Conservation (phyloP, 37 sponge, comb jelly and placozoan species). For the Spongilla lacustris region DNA sequence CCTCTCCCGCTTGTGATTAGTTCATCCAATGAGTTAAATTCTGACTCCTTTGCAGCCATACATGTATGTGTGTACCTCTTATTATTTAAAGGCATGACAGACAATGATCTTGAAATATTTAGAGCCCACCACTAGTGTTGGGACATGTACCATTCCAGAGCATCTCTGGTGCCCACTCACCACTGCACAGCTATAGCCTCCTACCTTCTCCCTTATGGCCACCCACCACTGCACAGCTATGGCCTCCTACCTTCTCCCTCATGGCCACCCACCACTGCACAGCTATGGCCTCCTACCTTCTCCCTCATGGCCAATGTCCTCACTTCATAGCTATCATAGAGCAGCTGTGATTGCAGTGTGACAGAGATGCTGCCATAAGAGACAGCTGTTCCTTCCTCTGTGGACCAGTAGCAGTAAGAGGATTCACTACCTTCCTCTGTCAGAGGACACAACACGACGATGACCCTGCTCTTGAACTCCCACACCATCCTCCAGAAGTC, state of each 20-base stretch:
- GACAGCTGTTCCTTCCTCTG: slow-evolving; percentile 31
- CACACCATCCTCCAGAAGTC: slow-evolving; percentile 74
- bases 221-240: slow-evolving; percentile 21
- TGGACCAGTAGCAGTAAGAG: slow-evolving; percentile 51
- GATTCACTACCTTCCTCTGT: slow-evolving; percentile 22
- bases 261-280: slow-evolving; percentile 17
- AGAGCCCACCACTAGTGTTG: no score
- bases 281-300: slow-evolving; percentile 1
- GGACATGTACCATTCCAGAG: no score
- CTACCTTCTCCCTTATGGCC: neutral
- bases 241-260: no score
- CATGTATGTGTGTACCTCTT: no score
- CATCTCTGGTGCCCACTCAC: no score
- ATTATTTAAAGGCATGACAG: no score
- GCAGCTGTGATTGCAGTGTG: slow-evolving; percentile 51
- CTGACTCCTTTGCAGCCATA: no score
- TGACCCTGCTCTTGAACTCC: slow-evolving; percentile 57
- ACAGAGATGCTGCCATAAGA: slow-evolving; percentile 69
- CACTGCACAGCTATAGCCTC: no score
- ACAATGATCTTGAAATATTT: no score
- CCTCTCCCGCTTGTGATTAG: no score
- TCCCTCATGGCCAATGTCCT: slow-evolving; percentile 20
- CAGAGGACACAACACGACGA: slow-evolving; percentile 57
- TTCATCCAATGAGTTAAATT: no score
- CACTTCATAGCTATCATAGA: slow-evolving; percentile 15